These are phyloP conservation scores for Dendrocincla tyrannina DNA, from an alignment of 2,797 vertebrate species.

Conservation along the genomic window DNA sequence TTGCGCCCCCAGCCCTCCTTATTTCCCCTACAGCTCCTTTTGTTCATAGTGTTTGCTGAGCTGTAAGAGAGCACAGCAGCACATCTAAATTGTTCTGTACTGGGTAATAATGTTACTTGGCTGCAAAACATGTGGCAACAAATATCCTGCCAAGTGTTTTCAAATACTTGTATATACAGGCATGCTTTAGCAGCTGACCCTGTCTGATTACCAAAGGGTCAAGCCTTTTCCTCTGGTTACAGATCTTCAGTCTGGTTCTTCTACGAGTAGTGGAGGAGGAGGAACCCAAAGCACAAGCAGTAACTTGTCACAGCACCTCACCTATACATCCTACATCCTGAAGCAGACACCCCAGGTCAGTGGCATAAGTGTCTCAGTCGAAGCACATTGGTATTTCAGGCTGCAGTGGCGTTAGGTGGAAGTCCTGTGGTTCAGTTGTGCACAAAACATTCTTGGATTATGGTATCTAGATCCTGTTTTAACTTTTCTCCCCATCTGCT, in stretches of 20 bases:
- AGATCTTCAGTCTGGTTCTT: conserved; percentile 86
- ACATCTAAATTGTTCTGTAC: not conserved
- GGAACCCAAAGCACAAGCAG: conserved; percentile 80
- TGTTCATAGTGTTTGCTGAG: not conserved
- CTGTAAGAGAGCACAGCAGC: not conserved
- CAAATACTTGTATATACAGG: not conserved
- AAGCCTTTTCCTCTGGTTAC: conserved; percentile 57
- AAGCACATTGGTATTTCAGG: not conserved
- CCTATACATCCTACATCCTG: conserved; percentile 97
- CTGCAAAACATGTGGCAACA: not conserved
- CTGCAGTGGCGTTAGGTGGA: not conserved
- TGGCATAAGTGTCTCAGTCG: not conserved
- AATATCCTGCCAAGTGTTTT: not conserved
- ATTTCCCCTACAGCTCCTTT: not conserved
- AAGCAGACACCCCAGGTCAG: conserved; percentile 98
- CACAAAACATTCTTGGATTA: fast-evolving
- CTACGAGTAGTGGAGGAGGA: conserved; percentile 75
- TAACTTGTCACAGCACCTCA: conserved; percentile 91
- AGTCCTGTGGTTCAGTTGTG: not conserved
- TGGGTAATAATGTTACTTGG: not conserved
- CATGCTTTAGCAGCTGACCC: not conserved
- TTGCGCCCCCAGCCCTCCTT: not conserved
- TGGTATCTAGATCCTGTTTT: not conserved
- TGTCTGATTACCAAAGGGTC: not conserved
- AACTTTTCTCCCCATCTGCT: not conserved